Evolutionary conservation across 1,140 invertebrate species (phyloP).

Genomic region (Drosophila tani): DNA sequence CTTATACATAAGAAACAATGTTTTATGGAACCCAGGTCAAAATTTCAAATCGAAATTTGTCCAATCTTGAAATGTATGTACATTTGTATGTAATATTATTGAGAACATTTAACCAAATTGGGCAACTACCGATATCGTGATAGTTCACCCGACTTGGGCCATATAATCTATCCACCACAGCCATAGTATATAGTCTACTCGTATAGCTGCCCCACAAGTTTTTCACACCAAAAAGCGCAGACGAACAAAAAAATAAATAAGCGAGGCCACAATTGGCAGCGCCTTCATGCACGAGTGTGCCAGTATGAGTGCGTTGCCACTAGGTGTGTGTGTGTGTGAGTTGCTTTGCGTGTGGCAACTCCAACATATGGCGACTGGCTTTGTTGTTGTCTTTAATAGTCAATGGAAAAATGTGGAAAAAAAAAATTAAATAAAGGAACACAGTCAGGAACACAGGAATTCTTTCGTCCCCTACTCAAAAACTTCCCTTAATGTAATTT

Average conservation of each 20-base stretch:
- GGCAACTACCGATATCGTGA: conserved; percentile 7
- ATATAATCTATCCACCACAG: conserved; percentile 19
- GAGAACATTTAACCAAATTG: conserved; percentile 9
- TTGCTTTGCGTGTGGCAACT: conserved; percentile 78
- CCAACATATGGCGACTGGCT: conserved; percentile 66
- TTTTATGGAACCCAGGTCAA: too few relatives aligned
- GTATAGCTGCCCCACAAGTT: conserved; percentile 65
- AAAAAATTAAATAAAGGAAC: conserved; percentile 33
- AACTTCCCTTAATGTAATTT: background rate
- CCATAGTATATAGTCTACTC: conserved; percentile 28
- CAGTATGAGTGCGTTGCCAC: conserved; percentile 4
- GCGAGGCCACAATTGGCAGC: conserved; percentile 74
- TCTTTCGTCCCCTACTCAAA: background rate
- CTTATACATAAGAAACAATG: too few relatives aligned
- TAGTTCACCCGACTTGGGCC: conserved; percentile 6
- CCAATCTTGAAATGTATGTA: too few relatives aligned
- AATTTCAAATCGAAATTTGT: too few relatives aligned
- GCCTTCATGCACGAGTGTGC: conserved; percentile 39
- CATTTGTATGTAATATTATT: background rate
- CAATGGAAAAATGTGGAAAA: conserved; percentile 49
- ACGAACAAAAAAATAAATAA: conserved; percentile 50
- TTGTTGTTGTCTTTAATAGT: conserved; percentile 44
- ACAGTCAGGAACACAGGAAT: background rate
- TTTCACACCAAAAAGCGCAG: conserved; percentile 70
- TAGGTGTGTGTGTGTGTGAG: conserved; percentile 5